Conservation (phyloP, 2,113 vertebrate genomes). For the Lagopus leucura region DNA sequence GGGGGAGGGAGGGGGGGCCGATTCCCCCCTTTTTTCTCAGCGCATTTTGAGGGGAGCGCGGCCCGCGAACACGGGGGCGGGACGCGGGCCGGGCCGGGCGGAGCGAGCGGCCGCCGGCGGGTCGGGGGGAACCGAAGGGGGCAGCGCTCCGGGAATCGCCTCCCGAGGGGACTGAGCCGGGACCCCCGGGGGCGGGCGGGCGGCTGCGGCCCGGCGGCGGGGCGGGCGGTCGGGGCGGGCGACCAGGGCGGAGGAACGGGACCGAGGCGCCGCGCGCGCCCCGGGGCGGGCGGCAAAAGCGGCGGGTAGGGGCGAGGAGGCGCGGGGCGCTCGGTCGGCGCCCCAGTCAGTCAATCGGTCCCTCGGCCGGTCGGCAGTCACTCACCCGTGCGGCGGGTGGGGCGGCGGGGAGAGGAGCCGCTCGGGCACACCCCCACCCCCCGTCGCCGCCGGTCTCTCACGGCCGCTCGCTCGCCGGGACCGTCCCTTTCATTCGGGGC, state of each 20-base stretch:
- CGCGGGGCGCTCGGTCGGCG: neutral
- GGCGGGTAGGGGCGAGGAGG: neutral
- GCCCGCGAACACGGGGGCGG: neutral
- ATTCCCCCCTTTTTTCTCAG: neutral
- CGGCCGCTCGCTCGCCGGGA: neutral
- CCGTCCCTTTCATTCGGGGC: slow-evolving; percentile 25
- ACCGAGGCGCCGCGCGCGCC: neutral
- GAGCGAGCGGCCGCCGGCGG: neutral
- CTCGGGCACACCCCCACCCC: neutral
- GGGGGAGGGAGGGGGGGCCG: neutral
- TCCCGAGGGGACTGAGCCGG: neutral
- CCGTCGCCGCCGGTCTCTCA: neutral
- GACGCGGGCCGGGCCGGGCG: neutral
- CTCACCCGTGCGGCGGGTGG: neutral
- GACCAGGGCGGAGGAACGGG: no score
- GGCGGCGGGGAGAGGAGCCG: neutral
- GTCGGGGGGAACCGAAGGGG: neutral
- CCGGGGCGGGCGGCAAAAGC: neutral
- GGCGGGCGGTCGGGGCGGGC: no score
- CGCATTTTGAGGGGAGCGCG: neutral
- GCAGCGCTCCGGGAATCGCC: no score
- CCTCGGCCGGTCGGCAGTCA: neutral
- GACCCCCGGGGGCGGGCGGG: neutral
- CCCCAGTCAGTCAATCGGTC: neutral
- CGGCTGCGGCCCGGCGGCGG: neutral